Conservation (phyloP, 2,113 vertebrate genomes). For the Manacus vitellinus region DNA sequence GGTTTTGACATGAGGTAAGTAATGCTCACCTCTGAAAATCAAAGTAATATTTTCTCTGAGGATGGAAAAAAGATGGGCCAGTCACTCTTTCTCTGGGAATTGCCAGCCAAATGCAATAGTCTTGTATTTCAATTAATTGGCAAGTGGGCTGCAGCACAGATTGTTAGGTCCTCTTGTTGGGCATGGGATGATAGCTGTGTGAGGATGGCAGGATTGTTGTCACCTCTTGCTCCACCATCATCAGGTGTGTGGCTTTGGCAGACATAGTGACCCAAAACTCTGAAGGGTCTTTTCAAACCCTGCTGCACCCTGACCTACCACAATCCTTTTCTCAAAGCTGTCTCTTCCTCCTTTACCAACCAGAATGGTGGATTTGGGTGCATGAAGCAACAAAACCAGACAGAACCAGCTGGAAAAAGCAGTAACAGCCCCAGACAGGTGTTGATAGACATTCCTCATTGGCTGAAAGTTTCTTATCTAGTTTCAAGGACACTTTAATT, state of each 20-base stretch:
- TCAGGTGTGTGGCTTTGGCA: not conserved
- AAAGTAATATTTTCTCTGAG: not conserved
- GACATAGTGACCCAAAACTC: fast-evolving
- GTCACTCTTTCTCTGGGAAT: not conserved
- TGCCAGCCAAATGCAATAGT: not conserved
- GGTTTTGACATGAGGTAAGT: not conserved
- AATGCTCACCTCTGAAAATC: not conserved
- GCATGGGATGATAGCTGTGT: fast-evolving
- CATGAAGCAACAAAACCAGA: not conserved
- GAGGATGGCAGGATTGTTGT: not conserved
- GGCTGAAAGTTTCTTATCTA: not conserved
- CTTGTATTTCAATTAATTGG: not conserved
- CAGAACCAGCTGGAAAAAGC: not conserved
- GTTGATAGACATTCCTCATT: not conserved
- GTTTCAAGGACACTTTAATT: constrained; percentile 23
- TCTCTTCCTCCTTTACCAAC: not conserved
- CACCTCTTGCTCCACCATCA: not conserved
- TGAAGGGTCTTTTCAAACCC: not conserved
- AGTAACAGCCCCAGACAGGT: not conserved
- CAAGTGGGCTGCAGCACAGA: fast-evolving
- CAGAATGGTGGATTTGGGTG: not conserved
- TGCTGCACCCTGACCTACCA: not conserved
- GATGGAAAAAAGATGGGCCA: not conserved
- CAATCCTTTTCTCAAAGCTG: not conserved
- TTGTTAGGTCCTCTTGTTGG: not conserved